These are phyloP conservation scores for Rhynchomys soricoides DNA, from an alignment of 2,113 vertebrate genomes.

Conservation along the genomic window DNA sequence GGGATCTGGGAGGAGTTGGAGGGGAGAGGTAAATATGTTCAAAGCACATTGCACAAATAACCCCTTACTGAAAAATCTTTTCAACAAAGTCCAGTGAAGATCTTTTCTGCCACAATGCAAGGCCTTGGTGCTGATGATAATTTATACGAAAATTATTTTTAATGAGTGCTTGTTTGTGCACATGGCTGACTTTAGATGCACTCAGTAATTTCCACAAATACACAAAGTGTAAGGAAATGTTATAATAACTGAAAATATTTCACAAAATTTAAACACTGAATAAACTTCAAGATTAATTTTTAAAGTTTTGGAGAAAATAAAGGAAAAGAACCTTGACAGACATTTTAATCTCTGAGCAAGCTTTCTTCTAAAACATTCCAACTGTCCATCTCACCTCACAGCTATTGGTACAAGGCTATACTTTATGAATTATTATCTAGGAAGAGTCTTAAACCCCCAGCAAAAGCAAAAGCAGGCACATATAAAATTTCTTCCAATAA, in stretches of 20 bases:
- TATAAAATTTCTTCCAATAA: not conserved
- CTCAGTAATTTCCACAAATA: not conserved
- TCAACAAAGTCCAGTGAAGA: not conserved
- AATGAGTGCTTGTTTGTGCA: not conserved
- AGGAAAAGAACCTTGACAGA: not conserved
- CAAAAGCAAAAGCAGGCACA: not conserved
- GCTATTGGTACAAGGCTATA: not conserved
- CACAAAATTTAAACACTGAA: not conserved
- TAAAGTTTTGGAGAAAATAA: not conserved
- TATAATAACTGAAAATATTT: not conserved
- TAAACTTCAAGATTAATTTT: not conserved
- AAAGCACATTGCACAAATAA: not conserved
- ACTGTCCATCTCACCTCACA: not conserved
- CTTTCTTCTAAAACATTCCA: not conserved
- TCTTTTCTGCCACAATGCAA: not conserved
- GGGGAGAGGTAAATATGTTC: not conserved
- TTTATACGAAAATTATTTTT: not conserved
- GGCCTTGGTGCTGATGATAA: not conserved
- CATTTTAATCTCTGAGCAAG: not conserved
- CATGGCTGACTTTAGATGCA: not conserved
- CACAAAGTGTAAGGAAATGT: not conserved
- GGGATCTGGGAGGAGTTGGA: not conserved
- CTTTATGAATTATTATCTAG: not conserved
- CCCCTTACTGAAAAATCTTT: not conserved
- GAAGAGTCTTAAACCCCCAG: slow-evolving; percentile 30